Base-by-base conservation (phyloP, 2,888 invertebrate species). In the Dynastes tityus region DNA sequence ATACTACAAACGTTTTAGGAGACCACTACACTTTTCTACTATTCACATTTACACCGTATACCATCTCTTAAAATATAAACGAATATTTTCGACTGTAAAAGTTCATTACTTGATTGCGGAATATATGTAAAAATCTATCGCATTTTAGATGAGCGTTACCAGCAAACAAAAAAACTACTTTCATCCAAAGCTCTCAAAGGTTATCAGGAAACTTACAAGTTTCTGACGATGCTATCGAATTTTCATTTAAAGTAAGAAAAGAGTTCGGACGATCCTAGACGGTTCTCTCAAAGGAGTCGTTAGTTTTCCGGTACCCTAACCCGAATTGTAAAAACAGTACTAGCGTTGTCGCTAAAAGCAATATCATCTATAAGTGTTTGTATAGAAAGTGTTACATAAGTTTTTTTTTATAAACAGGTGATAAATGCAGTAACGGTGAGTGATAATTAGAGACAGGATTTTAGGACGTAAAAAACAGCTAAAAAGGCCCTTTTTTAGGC, bases 221-320 rank as follows among this genome's bases (percentile, higher is more conserved):
- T 58, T 37, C 55, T 37, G 73, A 74, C 45, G 61, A 27, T 45
- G 73, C 61, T 74, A 74, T 74, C 73, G 73, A 74, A 74, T 74
- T 49, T 74, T 74, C 73, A 61, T 74, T 74, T 74, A 74, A 74
- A 74, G 45, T 74, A 49, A 74, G 61, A 74, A 74, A 61, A 49
- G 22, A 45, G 22, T 61, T 63, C 3, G 27, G 45, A 11, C 8
- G 29, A 6, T 73, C 73, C 45, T 40, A 71, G 65, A 8, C 49
- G 27, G 73, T 74, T 74, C 61, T 61, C 73, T 45, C 73, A 61
- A 45, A 74, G 58, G 73, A 27, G 73, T 45, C 27, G 49, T 74
- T 61, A 58, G 61, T 74, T 74, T 61, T 45, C 61, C 27, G 29
- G 49, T 1, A 40, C 22, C 13, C 45, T 37, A 61, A 29, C 68